phyloP scores from a whole-genome alignment of 2,113 vertebrate genomes.

The Pelvicachromis taeniatus region DNA sequence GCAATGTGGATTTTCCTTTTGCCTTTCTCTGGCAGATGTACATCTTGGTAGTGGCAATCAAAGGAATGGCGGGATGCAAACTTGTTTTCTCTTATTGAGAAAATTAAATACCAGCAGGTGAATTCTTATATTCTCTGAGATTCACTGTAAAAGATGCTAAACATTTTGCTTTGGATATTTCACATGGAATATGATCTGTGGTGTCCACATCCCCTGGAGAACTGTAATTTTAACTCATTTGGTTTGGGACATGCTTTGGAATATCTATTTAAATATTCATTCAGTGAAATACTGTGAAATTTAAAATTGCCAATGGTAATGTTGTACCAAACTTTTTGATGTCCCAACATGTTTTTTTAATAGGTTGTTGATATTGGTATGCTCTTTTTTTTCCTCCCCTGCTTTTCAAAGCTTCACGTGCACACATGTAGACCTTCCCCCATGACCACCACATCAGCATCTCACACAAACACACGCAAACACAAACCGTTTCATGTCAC shows the following conservation, averaged over 20 bases:
- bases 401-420: background rate
- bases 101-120: background rate
- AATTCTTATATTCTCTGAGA: background rate
- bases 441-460: background rate
- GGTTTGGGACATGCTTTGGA: background rate
- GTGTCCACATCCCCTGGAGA: background rate
- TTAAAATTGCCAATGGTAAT: background rate
- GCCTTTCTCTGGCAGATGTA: background rate
- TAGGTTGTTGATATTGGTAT: background rate
- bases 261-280: conserved; percentile 13
- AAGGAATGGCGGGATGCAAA: background rate
- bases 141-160: conserved; percentile 1
- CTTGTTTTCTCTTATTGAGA: background rate
- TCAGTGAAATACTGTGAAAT: background rate
- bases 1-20: background rate
- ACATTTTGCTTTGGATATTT: conserved; percentile 21
- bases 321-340: background rate
- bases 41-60: background rate
- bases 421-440: background rate
- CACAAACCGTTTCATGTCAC: background rate
- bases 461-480: background rate
- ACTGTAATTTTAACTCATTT: background rate
- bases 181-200: background rate
- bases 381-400: background rate
- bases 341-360: background rate